Evolutionary conservation across 2,888 invertebrate species (phyloP), one percentile per base, ranked within the genome.

Genomic region (Cynaeus angustus): DNA sequence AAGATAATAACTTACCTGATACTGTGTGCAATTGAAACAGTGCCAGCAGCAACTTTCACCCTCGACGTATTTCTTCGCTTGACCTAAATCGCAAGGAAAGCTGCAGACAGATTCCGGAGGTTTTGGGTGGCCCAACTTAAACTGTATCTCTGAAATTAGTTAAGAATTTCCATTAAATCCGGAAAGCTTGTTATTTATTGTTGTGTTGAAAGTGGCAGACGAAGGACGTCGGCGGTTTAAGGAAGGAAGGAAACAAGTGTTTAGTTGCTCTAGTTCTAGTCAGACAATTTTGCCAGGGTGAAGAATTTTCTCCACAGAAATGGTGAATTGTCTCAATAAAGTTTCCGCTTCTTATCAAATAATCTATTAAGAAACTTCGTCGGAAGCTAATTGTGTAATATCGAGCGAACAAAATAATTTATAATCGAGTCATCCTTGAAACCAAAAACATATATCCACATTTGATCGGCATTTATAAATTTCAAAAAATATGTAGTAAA

Each of bases 21-120:
- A 95, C 81, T 91, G 91, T 50, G 93, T 91, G 85, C 97, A 96
- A 84, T 94, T 94, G 86, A 94, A 93, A 86, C 96, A 97, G 83
- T 95, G 95, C 96, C 96, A 97, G 84, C 96, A 97, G 85, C 96
- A 96, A 83, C 93, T 94, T 85, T 96, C 96, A 0, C 96, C 96
- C 83, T 96, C 96, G 48, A 96, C 93, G 85, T 95, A 95, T 84
- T 94, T 94, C 87, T 95, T 96, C 70, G 96, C 96, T 85, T 97
- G 96, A 0, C 96, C 96, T 66, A 90, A 87, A 79, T 92, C 92
- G 83, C 98, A 98, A 71, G 95, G 94, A 72, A 94, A 89, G 84
- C 95, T 95, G 88, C 97, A 98, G 50, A 96, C 94, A 3, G 96
- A 97, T 81, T 93, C 92, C 1, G 96, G 97, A 14, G 95, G 92